Evolutionary conservation across 2,113 vertebrate genomes (phyloP).

Genomic region (Anolis carolinensis): DNA sequence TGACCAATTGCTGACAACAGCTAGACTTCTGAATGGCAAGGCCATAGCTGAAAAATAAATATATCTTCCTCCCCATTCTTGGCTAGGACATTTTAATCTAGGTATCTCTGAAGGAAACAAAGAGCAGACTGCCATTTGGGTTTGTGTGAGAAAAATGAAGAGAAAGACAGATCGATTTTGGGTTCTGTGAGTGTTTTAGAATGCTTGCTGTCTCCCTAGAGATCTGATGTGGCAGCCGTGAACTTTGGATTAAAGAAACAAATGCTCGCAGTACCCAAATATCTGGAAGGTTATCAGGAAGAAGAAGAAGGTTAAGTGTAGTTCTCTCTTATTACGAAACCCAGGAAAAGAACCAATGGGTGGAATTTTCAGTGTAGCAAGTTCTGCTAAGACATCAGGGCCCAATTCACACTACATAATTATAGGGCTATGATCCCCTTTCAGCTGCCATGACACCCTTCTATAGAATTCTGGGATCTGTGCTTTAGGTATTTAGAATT

Average conservation of each 20-base stretch:
- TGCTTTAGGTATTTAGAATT: too few species aligned
- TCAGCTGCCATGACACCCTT: too few species aligned
- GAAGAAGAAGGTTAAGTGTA: neutral
- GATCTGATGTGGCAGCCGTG: neutral
- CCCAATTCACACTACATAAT: too few species aligned
- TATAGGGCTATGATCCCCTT: too few species aligned
- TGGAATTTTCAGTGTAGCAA: neutral
- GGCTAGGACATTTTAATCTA: too few species aligned
- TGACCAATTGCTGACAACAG: neutral
- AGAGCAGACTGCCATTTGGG: neutral
- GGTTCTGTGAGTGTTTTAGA: neutral
- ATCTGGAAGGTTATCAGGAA: neutral
- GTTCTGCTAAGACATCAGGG: neutral
- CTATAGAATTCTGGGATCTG: too few species aligned
- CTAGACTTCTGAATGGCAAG: neutral
- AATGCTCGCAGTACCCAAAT: neutral
- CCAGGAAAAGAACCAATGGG: neutral
- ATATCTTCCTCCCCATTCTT: neutral
- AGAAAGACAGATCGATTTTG: neutral
- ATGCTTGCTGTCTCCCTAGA: neutral
- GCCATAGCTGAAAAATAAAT: neutral
- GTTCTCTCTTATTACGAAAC: neutral
- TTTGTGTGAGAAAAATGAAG: neutral
- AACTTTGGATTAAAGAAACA: neutral
- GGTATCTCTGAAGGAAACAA: neutral